These are phyloP conservation scores for Anoplophora glabripennis DNA, from an alignment of 1,140 invertebrate genomes.

Conservation along the genomic window DNA sequence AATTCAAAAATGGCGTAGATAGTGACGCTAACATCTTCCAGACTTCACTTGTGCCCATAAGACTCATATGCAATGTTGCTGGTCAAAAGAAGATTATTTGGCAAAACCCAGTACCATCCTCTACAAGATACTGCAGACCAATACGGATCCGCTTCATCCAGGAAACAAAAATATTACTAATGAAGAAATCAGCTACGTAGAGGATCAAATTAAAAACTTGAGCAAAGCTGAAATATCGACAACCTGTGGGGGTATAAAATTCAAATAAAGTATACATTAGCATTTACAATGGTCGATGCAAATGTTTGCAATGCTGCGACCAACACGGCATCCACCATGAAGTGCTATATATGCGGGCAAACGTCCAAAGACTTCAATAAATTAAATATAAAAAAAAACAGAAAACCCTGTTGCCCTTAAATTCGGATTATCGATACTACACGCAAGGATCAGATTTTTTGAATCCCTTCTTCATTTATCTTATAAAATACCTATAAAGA, in stretches of 20 bases:
- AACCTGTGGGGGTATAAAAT: too few species aligned
- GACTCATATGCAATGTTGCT: too few species aligned
- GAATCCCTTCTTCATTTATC: conserved; percentile 44
- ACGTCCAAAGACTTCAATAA: conserved; percentile 44
- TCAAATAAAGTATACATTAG: conserved; percentile 37
- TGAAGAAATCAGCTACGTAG: too few species aligned
- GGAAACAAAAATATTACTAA: too few species aligned
- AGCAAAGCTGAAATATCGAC: too few species aligned
- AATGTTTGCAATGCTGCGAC: conserved; percentile 49
- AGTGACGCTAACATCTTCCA: conserved; percentile 25
- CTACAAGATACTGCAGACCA: too few species aligned
- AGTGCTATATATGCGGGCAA: conserved; percentile 45
- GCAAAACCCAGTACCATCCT: too few species aligned
- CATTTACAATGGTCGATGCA: conserved; percentile 47
- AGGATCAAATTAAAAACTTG: too few species aligned
- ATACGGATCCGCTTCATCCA: too few species aligned
- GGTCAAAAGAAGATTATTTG: too few species aligned
- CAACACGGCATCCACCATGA: conserved; percentile 39
- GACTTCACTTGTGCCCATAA: too few species aligned
- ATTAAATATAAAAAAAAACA: conserved; percentile 25
- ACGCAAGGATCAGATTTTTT: conserved; percentile 47
- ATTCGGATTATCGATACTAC: conserved; percentile 44
- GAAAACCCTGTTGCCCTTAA: conserved; percentile 27
- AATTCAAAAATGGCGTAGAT: conserved; percentile 8
- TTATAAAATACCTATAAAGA: conserved; percentile 42